phyloP scores from a whole-genome alignment of 2,888 invertebrate genomes.

The Hoplodrina ambigua region DNA sequence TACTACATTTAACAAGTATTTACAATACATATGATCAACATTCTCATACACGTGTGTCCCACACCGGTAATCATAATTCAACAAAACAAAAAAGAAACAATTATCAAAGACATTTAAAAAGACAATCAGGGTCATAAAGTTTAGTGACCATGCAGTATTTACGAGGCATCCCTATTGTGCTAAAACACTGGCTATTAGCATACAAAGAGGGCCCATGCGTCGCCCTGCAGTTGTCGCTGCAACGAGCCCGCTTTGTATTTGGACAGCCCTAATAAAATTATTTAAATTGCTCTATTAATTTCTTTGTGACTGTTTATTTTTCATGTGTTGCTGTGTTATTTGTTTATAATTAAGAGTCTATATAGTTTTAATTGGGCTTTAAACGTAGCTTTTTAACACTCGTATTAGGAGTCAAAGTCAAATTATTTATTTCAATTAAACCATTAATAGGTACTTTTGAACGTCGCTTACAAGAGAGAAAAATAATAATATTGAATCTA shows the following conservation, averaged over 20 bases:
- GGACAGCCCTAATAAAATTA: constrained; percentile 78
- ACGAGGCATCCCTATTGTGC: constrained; percentile 72
- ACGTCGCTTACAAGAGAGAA: too few relatives aligned
- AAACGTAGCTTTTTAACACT: constrained; percentile 15
- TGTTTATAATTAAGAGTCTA: constrained; percentile 34
- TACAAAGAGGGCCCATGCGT: constrained; percentile 78
- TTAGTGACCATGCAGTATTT: constrained; percentile 33
- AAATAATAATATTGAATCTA: too few relatives aligned
- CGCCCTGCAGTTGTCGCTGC: constrained; percentile 70
- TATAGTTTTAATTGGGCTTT: constrained; percentile 11
- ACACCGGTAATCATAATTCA: constrained; percentile 8
- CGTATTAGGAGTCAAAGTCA: background rate
- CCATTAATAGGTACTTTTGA: too few relatives aligned
- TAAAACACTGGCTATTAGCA: constrained; percentile 78
- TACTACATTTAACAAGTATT: background rate
- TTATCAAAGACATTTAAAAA: constrained; percentile 49
- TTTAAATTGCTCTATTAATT: constrained; percentile 76
- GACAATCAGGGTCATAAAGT: constrained; percentile 48
- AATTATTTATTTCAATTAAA: too few relatives aligned
- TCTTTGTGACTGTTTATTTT: constrained; percentile 54
- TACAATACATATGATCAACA: background rate
- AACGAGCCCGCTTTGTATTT: constrained; percentile 71
- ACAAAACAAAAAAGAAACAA: constrained; percentile 39
- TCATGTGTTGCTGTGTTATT: constrained; percentile 44
- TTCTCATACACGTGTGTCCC: background rate